Base-by-base conservation (phyloP, 2,888 invertebrate genomes). In the Tribolium freemani region DNA sequence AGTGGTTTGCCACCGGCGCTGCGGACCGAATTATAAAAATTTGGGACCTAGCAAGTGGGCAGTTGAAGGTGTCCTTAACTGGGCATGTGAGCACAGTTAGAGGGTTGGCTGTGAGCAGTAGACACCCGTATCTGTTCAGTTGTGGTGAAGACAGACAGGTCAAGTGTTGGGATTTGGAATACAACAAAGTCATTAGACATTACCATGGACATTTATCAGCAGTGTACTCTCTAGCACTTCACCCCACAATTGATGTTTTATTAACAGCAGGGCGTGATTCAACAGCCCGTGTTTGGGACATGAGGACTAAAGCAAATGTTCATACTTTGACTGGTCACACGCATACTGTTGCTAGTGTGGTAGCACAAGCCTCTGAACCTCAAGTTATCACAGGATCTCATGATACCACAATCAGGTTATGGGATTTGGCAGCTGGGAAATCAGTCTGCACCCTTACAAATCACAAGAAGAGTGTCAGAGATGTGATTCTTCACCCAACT, bases 161-260 rank as follows among this genome's bases (percentile, higher is more conserved):
- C 0, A 99, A 99, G 88, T 99, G 99, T 85, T 99, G 99, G 99
- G 99, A 99, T 88, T 89, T 99, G 30, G 99, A 99, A 87, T 97
- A 99, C 83, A 99, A 99, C 85, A 99, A 99, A 88, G 95, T 96
- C 1, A 97, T 98, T 79, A 90, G 99, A 0, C 99, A 99, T 87
- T 99, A 99, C 87, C 99, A 99, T 87, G 99, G 99, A 0, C 99
- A 99, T 87, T 88, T 99, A 73, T 98, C 98, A 44, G 99, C 99
- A 0, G 96, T 97, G 60, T 97, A 99, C 88, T 93, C 95, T 0
- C 88, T 99, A 78, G 93, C 96, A 3, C 88, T 99, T 21, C 99
- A 99, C 89, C 98, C 98, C 5, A 94, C 94, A 2, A 93, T 99
- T 75, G 99, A 99, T 88, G 93, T 99, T 58, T 88, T 99, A 64